phyloP scores from a whole-genome alignment of 2,888 invertebrate species.

The Drosophila atroscutellata region DNA sequence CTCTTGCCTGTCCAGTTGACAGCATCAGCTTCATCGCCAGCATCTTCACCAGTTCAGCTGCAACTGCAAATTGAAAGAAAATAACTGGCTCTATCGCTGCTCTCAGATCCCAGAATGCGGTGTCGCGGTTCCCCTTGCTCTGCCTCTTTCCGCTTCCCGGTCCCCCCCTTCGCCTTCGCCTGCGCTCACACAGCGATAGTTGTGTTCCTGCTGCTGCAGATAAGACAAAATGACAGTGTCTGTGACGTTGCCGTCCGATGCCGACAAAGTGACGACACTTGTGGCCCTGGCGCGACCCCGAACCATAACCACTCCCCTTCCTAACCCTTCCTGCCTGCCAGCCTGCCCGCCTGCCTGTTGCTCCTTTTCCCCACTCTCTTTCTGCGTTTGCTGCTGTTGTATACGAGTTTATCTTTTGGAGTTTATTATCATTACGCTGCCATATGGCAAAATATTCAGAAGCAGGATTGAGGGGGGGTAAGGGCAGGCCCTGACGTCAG shows the following conservation, averaged over 20 bases:
- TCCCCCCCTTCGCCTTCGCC: neutral
- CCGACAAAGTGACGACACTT: conserved; percentile 56
- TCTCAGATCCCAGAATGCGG: conserved; percentile 1
- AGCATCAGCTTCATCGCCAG: conserved; percentile 1
- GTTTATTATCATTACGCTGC: conserved; percentile 82
- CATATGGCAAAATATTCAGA: conserved; percentile 80
- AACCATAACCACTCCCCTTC: neutral
- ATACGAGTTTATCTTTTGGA: conserved; percentile 74
- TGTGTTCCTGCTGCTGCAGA: conserved; percentile 42
- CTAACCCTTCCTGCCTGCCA: neutral
- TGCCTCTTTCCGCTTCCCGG: neutral
- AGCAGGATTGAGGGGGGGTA: conserved; percentile 6
- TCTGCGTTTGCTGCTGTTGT: conserved; percentile 20
- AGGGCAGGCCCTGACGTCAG: conserved; percentile 62
- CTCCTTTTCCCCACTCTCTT: neutral
- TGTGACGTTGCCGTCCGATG: conserved; percentile 17
- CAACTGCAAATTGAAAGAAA: conserved; percentile 74
- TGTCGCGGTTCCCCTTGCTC: neutral
- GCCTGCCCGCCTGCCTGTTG: conserved; percentile 1
- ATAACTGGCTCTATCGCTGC: conserved; percentile 62
- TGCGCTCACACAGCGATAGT: neutral
- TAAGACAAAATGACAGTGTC: conserved; percentile 67
- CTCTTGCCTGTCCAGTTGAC: conserved; percentile 1
- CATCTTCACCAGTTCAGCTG: conserved; percentile 20
- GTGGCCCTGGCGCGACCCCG: conserved; percentile 35